These are phyloP conservation scores for Quiscalus mexicanus DNA, from an alignment of 2,113 vertebrate genomes.

Conservation along the genomic window DNA sequence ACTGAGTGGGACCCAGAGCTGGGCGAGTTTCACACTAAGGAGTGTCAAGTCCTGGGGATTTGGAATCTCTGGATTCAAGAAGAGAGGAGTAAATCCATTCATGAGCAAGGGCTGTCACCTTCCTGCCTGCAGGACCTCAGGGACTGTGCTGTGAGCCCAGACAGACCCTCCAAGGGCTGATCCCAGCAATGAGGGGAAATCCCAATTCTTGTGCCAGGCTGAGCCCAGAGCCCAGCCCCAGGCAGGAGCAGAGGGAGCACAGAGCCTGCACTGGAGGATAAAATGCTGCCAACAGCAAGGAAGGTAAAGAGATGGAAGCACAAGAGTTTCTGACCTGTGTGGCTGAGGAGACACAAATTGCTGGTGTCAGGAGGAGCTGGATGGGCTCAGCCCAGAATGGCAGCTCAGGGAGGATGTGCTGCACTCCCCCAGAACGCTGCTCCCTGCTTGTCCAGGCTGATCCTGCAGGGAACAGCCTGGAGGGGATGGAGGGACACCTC, in stretches of 20 bases:
- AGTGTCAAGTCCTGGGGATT: not conserved
- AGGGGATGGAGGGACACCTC: accelerated
- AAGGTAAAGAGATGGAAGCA: not conserved
- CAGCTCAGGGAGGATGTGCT: accelerated
- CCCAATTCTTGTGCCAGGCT: not conserved
- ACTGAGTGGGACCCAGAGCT: not conserved
- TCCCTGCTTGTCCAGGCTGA: not conserved
- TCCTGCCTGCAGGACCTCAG: not conserved
- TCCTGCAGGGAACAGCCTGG: not conserved
- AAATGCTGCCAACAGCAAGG: not conserved
- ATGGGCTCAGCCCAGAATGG: not conserved
- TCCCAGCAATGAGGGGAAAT: not conserved
- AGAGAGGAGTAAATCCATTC: not conserved
- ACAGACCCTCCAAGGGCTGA: not conserved
- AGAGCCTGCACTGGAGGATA: accelerated
- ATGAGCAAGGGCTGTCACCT: not conserved
- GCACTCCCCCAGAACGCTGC: not conserved
- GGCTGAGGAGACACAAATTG: not conserved
- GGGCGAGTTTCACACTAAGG: not conserved
- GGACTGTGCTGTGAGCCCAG: not conserved
- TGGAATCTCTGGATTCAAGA: not conserved
- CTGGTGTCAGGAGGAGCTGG: not conserved
- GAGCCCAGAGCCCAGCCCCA: not conserved
- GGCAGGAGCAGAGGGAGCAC: not conserved
- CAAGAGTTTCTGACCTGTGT: not conserved